Percentiles rank a stretch among this genome's conserved stretches.
Conservation (phyloP, 2,888 invertebrate species). For the Saturnia japonica region DNA sequence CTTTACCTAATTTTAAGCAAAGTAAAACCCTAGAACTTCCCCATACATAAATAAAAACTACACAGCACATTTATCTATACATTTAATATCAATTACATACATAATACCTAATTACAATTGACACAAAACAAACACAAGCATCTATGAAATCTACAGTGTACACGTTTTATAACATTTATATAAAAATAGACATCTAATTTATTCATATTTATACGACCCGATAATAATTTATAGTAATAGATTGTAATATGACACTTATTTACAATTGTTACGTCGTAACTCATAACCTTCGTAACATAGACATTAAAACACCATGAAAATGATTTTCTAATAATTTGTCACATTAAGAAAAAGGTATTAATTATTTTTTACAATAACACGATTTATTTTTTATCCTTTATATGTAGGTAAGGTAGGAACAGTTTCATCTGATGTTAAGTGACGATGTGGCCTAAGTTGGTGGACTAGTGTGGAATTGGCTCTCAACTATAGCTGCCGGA, state of each 20-base stretch:
- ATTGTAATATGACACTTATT: too few species aligned
- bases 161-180: constrained; percentile 50
- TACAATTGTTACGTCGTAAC: background rate
- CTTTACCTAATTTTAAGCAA: too few species aligned
- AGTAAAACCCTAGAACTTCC: too few species aligned
- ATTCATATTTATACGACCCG: constrained; percentile 9
- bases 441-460: too few species aligned
- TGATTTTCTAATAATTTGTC: background rate
- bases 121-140: constrained; percentile 39
- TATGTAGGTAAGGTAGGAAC: too few species aligned
- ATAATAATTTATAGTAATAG: too few species aligned
- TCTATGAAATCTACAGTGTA: constrained; percentile 17
- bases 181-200: constrained; percentile 58
- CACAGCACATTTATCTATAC: background rate
- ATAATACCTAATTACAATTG: constrained; percentile 41
- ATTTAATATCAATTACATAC: background rate
- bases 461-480: too few species aligned
- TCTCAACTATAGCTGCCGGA: too few species aligned
- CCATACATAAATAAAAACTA: background rate
- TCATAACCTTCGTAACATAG: background rate
- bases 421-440: too few species aligned
- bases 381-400: too few species aligned
- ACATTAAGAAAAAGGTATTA: background rate
- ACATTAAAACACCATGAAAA: background rate
- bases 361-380: too few species aligned